Conservation (phyloP, 2,113 vertebrate species). For the Lophotis ruficrista region DNA sequence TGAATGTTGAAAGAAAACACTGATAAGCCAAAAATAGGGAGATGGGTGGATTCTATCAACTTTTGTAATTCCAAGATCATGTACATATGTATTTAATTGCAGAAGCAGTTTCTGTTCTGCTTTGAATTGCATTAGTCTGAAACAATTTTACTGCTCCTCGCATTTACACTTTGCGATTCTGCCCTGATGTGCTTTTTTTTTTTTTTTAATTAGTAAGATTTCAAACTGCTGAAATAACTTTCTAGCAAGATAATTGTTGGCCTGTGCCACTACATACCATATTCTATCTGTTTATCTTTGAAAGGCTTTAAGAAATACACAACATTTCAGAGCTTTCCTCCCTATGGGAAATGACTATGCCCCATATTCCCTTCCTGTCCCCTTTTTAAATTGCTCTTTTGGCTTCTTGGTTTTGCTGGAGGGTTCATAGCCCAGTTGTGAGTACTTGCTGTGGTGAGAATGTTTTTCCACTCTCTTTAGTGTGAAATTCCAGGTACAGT, state of each 20-base stretch:
- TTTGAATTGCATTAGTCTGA: slow-evolving; percentile 18
- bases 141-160: slow-evolving; percentile 18
- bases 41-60: background rate
- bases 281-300: slow-evolving; percentile 1
- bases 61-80: background rate
- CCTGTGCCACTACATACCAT: background rate
- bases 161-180: slow-evolving; percentile 23
- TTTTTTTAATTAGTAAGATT: slow-evolving; percentile 14
- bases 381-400: slow-evolving; percentile 10
- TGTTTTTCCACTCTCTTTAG: slow-evolving; percentile 48
- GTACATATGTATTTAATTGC: slow-evolving; percentile 15
- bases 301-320: background rate
- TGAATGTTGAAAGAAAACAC: slow-evolving; percentile 37
- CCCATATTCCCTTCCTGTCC: background rate
- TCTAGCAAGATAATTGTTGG: background rate
- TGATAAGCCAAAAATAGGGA: slow-evolving; percentile 26
- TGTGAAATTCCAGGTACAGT: slow-evolving; percentile 65
- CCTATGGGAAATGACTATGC: background rate
- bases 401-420: background rate
- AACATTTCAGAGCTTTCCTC: background rate
- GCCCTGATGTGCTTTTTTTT: background rate
- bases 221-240: slow-evolving; percentile 26
- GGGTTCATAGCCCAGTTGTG: background rate
- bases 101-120: slow-evolving; percentile 16
- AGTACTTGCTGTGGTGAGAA: slow-evolving; percentile 3